A percentile compares a stretch with the other conserved stretches of the same genome.
Evolutionary conservation across 2,113 vertebrate species (phyloP).

Genomic region (Aspiorhynchus laticeps): DNA sequence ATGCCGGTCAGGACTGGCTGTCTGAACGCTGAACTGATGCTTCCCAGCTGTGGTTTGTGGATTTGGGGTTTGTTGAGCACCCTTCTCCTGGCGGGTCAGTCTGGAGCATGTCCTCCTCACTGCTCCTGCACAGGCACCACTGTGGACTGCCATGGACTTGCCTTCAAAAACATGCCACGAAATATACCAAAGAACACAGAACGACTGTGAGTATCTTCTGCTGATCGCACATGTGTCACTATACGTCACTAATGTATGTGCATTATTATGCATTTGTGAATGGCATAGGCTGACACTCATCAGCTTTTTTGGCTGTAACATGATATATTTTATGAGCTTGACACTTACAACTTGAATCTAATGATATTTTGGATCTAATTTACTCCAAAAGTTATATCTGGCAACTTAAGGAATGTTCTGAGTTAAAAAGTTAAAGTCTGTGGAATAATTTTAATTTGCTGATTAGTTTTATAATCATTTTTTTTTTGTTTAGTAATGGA

Average conservation of each 20-base stretch:
- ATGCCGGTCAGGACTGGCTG: slow-evolving; percentile 43
- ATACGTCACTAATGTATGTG: neutral
- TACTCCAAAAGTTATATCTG: neutral
- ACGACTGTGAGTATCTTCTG: slow-evolving; percentile 84
- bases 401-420: neutral
- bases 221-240: neutral
- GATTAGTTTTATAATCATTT: neutral
- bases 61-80: slow-evolving; percentile 68
- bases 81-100: slow-evolving; percentile 68
- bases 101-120: slow-evolving; percentile 80
- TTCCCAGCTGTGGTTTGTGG: slow-evolving; percentile 2
- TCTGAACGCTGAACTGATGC: neutral
- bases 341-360: neutral
- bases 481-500: no score
- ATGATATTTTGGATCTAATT: neutral
- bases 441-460: neutral
- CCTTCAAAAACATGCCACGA: slow-evolving; percentile 82
- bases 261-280: neutral
- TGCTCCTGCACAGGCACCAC: slow-evolving; percentile 90
- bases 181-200: slow-evolving; percentile 88
- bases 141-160: slow-evolving; percentile 91
- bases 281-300: neutral
- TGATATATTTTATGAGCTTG: neutral
- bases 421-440: neutral
- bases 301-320: neutral